These are phyloP conservation scores for Triops longicaudatus DNA, from an alignment of 1,140 invertebrate species.

Conservation along the genomic window DNA sequence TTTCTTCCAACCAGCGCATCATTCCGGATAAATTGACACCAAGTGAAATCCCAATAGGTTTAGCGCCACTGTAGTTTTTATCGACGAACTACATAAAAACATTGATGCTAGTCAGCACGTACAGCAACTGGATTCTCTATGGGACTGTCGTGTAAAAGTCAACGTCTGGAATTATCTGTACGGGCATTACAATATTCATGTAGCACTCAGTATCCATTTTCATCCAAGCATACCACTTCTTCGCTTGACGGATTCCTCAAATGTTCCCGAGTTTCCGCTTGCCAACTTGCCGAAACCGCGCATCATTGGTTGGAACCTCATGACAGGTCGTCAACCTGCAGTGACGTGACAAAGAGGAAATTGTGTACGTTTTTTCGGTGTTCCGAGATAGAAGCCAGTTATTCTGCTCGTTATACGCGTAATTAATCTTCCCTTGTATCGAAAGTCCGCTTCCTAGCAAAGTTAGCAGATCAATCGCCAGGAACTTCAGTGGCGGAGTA, in stretches of 20 bases:
- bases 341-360: not conserved
- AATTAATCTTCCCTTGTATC: too few species aligned
- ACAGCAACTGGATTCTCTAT: not conserved
- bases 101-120: not conserved
- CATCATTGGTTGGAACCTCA: too few species aligned
- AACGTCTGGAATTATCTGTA: not conserved
- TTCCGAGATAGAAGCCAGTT: not conserved
- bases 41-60: slow-evolving; percentile 8
- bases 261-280: too few species aligned
- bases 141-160: not conserved
- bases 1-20: not conserved
- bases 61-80: not conserved
- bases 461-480: not conserved
- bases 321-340: not conserved
- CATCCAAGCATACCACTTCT: not conserved
- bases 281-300: not conserved
- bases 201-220: not conserved
- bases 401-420: not conserved
- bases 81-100: not conserved
- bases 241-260: too few species aligned
- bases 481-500: not conserved
- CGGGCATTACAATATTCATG: not conserved
- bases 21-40: not conserved
- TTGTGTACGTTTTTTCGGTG: not conserved
- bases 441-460: not conserved